A percentile compares a stretch with the other conserved stretches of the same genome.
These are phyloP conservation scores for Elgaria multicarinata DNA, from an alignment of 2,113 vertebrate species.

Conservation along the genomic window DNA sequence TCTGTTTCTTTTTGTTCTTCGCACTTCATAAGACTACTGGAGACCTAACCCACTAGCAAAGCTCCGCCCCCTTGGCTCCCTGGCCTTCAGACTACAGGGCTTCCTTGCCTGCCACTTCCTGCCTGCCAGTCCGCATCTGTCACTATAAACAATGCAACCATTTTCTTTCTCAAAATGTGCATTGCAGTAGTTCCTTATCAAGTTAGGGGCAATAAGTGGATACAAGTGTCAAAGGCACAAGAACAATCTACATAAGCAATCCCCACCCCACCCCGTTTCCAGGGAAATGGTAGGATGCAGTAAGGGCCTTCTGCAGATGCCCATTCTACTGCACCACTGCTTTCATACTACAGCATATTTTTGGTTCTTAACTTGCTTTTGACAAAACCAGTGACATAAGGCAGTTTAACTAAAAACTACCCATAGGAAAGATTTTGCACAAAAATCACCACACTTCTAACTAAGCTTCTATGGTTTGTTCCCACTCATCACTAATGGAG, in stretches of 20 bases:
- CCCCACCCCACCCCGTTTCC: not conserved
- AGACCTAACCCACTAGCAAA: not conserved
- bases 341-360: not conserved
- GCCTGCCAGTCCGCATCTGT: not conserved
- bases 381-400: constrained; percentile 37
- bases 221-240: not conserved
- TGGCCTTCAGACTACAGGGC: not conserved
- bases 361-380: constrained; percentile 31
- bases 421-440: not conserved
- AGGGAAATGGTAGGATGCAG: not conserved
- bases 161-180: constrained; percentile 16
- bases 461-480: constrained; percentile 9
- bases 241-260: constrained; percentile 13
- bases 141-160: not conserved
- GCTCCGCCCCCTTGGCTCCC: not conserved
- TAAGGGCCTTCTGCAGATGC: not conserved
- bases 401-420: not conserved
- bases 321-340: constrained; percentile 21
- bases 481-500: constrained; percentile 5
- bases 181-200: not conserved
- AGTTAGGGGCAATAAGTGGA: fast-evolving
- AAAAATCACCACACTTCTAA: not conserved
- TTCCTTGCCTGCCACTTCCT: not conserved
- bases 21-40: not conserved
- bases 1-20: not conserved